Evolutionary conservation across 2,888 invertebrate genomes (phyloP), one percentile per base, ranked within the genome.

Genomic region (Osmoderma eremita): DNA sequence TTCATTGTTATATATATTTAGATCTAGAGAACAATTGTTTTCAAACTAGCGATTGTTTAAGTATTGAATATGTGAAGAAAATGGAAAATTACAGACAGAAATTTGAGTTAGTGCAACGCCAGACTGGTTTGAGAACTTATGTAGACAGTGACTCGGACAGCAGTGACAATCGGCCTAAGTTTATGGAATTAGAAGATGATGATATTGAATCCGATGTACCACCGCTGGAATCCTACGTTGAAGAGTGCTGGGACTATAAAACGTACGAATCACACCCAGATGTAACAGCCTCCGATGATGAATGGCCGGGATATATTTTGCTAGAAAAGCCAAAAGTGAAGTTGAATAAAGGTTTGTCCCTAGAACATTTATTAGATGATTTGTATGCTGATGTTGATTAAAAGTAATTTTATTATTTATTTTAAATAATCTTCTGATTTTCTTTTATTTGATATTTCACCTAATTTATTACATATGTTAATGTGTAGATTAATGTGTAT

Each of bases 261-360:
- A 65, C 18, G 10, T 15, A 15, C 12, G 20, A 45, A 30, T 49
- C 65, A 17, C 58, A 65, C 30, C 65, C 65, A 3, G 65, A 65
- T 38, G 49, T 65, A 48, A 65, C 65, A 12, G 13, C 58, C 4
- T 65, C 65, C 3, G 65, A 65, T 58, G 65, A 65, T 24, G 65
- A 65, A 39, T 65, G 65, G 65, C 56, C 49, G 18, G 65, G 65
- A 49, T 65, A 54, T 45, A 42, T 50, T 15, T 41, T 41, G 12
- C n/a, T 22, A 30, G 15, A 24, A 24, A 18, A 51, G 20, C 38
- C 18, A 12, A 50, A 22, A 13, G 22, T 12, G 10, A 58, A 17
- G 12, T 8, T 10, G 22, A 45, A 15, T 6, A 6, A 42, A 17
- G 2, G 17, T 13, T 42, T 58, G 10, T 36, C 53, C 13, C 10